Conservation (phyloP, 2,888 invertebrate species). For the Teinopalpus imperialis region DNA sequence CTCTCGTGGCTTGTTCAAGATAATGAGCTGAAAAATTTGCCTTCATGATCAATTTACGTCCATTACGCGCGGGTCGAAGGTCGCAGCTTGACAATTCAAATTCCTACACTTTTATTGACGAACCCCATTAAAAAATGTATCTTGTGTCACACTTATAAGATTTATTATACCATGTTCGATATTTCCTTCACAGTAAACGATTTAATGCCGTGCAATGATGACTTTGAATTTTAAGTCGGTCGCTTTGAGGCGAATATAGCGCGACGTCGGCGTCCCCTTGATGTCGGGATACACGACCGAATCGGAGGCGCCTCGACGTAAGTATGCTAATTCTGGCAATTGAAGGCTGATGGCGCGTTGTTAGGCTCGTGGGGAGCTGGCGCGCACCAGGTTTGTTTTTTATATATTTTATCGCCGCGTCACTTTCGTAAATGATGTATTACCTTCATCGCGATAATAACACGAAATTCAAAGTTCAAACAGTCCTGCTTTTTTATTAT, state of each 20-base stretch:
- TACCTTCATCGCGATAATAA: background rate
- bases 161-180: conserved; percentile 25
- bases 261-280: conserved; percentile 53
- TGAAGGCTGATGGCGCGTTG: conserved; percentile 42
- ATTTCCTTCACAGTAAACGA: conserved; percentile 7
- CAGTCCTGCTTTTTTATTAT: no score
- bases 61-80: conserved; percentile 64
- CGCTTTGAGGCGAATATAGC: conserved; percentile 35
- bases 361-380: no score
- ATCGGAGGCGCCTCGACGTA: conserved; percentile 61
- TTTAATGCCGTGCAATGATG: conserved; percentile 6
- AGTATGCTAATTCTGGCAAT: conserved; percentile 74
- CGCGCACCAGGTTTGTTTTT: no score
- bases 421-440: background rate
- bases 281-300: conserved; percentile 55
- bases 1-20: conserved; percentile 25
- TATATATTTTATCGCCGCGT: background rate
- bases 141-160: conserved; percentile 33
- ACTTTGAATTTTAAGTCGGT: conserved; percentile 36
- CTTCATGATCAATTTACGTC: conserved; percentile 63
- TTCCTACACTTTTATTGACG: conserved; percentile 37
- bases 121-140: conserved; percentile 27
- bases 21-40: conserved; percentile 58
- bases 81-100: conserved; percentile 49
- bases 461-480: no score